Base-by-base conservation (phyloP, 2,888 invertebrate genomes). In the Drosophila suboccidentalis region DNA sequence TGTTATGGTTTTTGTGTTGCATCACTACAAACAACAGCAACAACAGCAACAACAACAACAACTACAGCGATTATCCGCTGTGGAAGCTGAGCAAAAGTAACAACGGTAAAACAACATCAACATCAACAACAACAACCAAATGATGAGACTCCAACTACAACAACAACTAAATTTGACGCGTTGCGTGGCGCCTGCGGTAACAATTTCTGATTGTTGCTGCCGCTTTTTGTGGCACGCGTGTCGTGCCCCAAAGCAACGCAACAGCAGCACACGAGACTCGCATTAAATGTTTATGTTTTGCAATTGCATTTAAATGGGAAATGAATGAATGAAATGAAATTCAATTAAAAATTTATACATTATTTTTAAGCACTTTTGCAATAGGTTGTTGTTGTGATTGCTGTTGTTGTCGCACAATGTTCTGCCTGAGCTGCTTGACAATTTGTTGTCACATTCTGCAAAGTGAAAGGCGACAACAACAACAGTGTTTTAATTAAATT, bases 131-230 rank as follows among this genome's bases (percentile, higher is more conserved):
- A 22, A 22, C 63, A 71, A 67, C 57, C 55, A 41, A 58, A 46
- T 46, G 65, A 63, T 55, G 55, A 59, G 49, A 67, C 71, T 71
- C 51, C 51, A 26, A 26, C 5, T 26, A 26, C 26, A 53, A 71
- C 82, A 69, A 86, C 26, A 53, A 71, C 82, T 71, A 86, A 82
- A 86, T 82, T 83, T 64, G 64, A 88, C 68, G 74, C 89, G 86
- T 82, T 82, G 87, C 84, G 80, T 82, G 64, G 59, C 49, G 43
- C 75, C 75, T 51, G 47, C 49, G 68, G 59, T 46, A 53, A 53
- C 49, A 64, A 74, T 78, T 57, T 53, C 47, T 53, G 50, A 46
- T 59, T 55, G 43, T 10, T 22, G 54, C 41, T 8, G 43, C 50
- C n/a, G 39, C 22, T 38, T 10, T 50, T 49, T 49, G 49, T 34